A percentile compares a stretch with the other conserved stretches of the same genome.
Evolutionary conservation across 2,797 vertebrate genomes (phyloP).

Genomic region (Podargus strigoides): DNA sequence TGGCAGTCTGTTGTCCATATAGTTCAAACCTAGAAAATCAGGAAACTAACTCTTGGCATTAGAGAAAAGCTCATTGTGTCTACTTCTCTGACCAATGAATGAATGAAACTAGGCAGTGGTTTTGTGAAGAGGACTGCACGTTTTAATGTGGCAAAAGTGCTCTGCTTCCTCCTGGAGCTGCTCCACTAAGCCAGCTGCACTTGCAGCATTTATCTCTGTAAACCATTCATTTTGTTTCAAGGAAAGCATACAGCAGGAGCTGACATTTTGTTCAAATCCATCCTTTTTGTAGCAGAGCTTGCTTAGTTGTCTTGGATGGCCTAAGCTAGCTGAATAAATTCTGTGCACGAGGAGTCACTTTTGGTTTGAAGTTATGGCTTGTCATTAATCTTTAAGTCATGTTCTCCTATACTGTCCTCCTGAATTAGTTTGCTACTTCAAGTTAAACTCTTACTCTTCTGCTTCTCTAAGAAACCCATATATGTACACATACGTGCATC

Average conservation of each 20-base stretch:
- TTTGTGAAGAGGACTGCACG: not conserved
- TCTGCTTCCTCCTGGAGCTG: slow-evolving; percentile 39
- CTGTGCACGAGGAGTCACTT: not conserved
- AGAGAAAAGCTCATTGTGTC: not conserved
- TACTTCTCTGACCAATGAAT: not conserved
- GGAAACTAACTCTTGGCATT: not conserved
- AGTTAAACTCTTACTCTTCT: not conserved
- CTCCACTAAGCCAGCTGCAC: slow-evolving; percentile 27
- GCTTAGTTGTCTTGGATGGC: not conserved
- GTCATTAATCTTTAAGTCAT: not conserved
- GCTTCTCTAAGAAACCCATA: not conserved
- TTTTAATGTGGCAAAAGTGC: not conserved
- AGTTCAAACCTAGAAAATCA: not conserved
- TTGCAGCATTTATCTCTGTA: not conserved
- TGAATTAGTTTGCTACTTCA: not conserved
- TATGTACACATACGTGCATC: not conserved
- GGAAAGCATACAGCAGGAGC: not conserved
- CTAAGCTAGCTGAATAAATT: not conserved
- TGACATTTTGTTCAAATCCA: not conserved
- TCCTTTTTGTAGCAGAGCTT: not conserved
- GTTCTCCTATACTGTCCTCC: not conserved
- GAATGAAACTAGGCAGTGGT: not conserved
- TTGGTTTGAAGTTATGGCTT: not conserved
- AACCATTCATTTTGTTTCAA: slow-evolving; percentile 13
- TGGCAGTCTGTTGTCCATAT: not conserved